A percentile compares a stretch with the other conserved stretches of the same genome.
Evolutionary conservation across 2,113 vertebrate genomes (phyloP).

Genomic region (Sapayoa aenigma): DNA sequence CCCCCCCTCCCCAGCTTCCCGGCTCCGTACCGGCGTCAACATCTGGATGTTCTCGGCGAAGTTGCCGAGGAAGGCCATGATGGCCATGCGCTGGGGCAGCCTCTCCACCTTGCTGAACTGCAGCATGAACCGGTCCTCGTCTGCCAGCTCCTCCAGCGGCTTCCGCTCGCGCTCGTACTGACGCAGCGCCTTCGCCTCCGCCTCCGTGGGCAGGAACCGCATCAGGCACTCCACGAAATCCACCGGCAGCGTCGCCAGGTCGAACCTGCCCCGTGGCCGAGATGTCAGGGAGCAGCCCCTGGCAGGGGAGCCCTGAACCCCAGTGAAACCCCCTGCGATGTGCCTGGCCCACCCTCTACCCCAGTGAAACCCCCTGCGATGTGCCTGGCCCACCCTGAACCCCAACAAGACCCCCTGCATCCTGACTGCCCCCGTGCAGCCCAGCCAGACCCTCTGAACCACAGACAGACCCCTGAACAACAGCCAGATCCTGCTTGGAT

Average conservation of each 20-base stretch:
- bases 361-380: not conserved
- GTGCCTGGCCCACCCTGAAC: not conserved
- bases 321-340: too few relatives aligned
- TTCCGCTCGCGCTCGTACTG: constrained; percentile 91
- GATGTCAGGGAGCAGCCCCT: fast-evolving
- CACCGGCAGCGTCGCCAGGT: constrained; percentile 88
- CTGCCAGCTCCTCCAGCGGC: constrained; percentile 87
- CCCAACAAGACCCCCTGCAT: not conserved
- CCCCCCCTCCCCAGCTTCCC: not conserved
- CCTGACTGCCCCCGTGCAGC: not conserved
- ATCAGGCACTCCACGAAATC: constrained; percentile 95
- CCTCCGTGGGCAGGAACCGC: constrained; percentile 92
- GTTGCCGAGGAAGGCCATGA: constrained; percentile 95
- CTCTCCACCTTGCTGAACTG: constrained; percentile 93
- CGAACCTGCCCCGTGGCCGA: constrained; percentile 75
- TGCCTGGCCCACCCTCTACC: too few relatives aligned
- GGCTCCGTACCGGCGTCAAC: constrained; percentile 83
- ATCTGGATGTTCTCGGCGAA: constrained; percentile 87
- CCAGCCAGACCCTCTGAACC: not conserved
- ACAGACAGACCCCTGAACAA: too few relatives aligned
- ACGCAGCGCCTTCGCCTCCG: constrained; percentile 84
- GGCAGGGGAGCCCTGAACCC: fast-evolving
- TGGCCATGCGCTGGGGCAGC: constrained; percentile 92
- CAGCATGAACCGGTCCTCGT: constrained; percentile 95
- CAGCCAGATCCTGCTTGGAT: not conserved